A percentile compares a stretch with the other conserved stretches of the same genome.
Evolutionary conservation across 2,888 invertebrate genomes (phyloP).

Genomic region (Siphlonurus alternatus): DNA sequence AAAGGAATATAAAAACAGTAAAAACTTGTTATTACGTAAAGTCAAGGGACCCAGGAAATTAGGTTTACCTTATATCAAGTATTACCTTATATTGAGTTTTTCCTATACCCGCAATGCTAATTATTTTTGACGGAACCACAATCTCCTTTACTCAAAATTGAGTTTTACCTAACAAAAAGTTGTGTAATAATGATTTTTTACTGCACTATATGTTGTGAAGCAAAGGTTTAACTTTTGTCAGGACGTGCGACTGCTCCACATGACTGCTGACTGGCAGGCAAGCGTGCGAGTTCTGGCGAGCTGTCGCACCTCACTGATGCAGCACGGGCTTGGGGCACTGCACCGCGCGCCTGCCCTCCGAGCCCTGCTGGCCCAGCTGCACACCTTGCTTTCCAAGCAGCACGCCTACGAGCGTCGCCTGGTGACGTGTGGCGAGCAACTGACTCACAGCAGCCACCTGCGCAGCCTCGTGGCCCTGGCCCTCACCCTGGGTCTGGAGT

Average conservation of each 20-base stretch:
- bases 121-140: no score
- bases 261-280: neutral
- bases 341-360: constrained; percentile 36
- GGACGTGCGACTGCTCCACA: constrained; percentile 13
- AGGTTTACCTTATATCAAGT: no score
- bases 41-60: no score
- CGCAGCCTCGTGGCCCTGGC: constrained; percentile 37
- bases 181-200: no score
- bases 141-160: no score
- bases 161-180: no score
- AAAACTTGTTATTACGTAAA: no score
- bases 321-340: constrained; percentile 34
- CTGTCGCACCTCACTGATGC: constrained; percentile 31
- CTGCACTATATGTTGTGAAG: no score
- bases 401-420: constrained; percentile 36
- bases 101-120: no score
- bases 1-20: no score
- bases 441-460: constrained; percentile 39
- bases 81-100: no score
- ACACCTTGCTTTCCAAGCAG: constrained; percentile 28
- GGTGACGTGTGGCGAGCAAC: constrained; percentile 37
- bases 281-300: constrained; percentile 28
- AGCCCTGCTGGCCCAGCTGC: constrained; percentile 26
- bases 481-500: constrained; percentile 34
- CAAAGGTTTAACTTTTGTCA: no score